phyloP scores from a whole-genome alignment of 2,113 vertebrate species.

The Egretta garzetta region DNA sequence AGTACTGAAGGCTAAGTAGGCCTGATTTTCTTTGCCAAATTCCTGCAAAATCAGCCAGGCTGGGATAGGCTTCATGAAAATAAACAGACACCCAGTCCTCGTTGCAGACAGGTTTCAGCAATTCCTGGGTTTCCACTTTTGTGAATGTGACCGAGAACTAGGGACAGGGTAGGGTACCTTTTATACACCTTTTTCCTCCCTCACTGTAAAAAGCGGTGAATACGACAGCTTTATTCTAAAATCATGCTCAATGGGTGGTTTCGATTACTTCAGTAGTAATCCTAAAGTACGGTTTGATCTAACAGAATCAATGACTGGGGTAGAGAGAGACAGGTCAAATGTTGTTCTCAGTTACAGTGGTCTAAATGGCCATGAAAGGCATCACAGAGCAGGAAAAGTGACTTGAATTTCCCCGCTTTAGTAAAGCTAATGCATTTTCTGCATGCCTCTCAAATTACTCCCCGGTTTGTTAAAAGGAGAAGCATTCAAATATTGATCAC shows the following conservation, averaged over 20 bases:
- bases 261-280: neutral
- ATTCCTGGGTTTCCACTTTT: neutral
- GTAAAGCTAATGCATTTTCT: neutral
- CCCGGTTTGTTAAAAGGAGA: neutral
- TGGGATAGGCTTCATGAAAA: neutral
- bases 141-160: neutral
- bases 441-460: neutral
- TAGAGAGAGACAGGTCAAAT: neutral
- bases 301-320: neutral
- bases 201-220: neutral
- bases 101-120: neutral
- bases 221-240: neutral
- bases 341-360: neutral
- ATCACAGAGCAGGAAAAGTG: neutral
- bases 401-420: slow-evolving; percentile 8
- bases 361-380: neutral
- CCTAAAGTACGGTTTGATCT: neutral
- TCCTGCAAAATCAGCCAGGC: neutral
- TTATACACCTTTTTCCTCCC: neutral
- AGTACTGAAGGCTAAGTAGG: neutral
- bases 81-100: neutral
- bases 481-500: slow-evolving; percentile 47
- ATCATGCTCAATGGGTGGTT: neutral
- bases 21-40: neutral
- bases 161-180: neutral